Conservation (phyloP, 2,888 invertebrate genomes). For the Conchocele bisecta region DNA sequence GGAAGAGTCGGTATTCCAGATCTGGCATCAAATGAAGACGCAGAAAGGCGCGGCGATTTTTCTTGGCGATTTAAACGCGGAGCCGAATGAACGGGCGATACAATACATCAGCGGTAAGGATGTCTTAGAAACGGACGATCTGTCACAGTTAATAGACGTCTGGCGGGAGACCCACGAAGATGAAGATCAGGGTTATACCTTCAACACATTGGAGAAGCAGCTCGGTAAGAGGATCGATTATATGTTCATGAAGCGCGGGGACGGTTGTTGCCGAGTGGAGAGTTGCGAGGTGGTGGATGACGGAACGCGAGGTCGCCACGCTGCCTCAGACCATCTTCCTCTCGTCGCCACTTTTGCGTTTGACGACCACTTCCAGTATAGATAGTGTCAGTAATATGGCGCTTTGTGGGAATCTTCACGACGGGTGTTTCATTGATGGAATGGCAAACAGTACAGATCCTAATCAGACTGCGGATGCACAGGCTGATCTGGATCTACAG, state of each 20-base stretch:
- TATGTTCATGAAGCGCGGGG: conserved; percentile 25
- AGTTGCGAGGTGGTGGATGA: conserved; percentile 35
- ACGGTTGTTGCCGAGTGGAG: conserved; percentile 31
- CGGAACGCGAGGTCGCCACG: conserved; percentile 39
- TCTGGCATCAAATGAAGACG: conserved; percentile 61
- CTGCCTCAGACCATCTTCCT: conserved; percentile 52
- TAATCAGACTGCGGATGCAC: no score
- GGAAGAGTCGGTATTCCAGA: conserved; percentile 67
- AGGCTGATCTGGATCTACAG: no score
- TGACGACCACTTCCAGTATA: no score
- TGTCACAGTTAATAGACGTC: conserved; percentile 56
- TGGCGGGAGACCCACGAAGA: conserved; percentile 59
- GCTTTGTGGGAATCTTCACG: no score
- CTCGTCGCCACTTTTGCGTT: conserved; percentile 19
- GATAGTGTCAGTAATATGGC: no score
- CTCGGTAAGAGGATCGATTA: conserved; percentile 64
- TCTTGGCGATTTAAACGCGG: conserved; percentile 74
- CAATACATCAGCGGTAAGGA: conserved; percentile 49
- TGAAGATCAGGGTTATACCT: conserved; percentile 59
- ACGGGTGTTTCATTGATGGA: no score
- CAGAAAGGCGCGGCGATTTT: conserved; percentile 66
- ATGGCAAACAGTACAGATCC: no score
- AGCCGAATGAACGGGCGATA: conserved; percentile 71
- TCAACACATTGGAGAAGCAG: conserved; percentile 58
- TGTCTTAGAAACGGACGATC: neutral